A percentile compares a stretch with the other conserved stretches of the same genome.
phyloP scores from a whole-genome alignment of 1,140 invertebrate species.

The Oscheius sp. region DNA sequence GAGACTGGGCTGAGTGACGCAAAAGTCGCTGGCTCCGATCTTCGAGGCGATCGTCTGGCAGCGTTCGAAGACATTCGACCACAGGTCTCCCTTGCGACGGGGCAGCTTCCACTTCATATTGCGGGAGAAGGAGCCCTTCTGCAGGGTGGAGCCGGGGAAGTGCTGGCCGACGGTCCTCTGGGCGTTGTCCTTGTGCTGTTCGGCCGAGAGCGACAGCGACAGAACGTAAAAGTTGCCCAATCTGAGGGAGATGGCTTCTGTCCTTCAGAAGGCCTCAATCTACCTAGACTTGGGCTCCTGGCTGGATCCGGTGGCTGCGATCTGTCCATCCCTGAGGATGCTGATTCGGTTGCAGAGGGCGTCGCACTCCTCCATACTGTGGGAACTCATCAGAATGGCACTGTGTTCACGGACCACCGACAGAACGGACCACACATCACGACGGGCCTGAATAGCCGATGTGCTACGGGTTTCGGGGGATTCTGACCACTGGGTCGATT shows the following conservation, averaged over 20 bases:
- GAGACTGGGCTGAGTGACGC: too few relatives aligned
- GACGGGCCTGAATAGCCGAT: conserved; percentile 59
- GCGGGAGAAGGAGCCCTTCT: neutral
- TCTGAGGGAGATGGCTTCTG: too few relatives aligned
- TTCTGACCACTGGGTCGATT: conserved; percentile 63
- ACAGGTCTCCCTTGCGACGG: neutral
- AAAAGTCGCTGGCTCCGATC: too few relatives aligned
- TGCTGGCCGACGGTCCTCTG: neutral
- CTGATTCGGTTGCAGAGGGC: conserved; percentile 47
- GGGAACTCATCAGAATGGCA: conserved; percentile 50
- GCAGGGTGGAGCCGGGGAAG: neutral
- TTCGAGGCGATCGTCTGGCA: too few relatives aligned
- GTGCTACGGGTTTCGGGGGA: neutral
- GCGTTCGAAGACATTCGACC: neutral
- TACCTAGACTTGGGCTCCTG: conserved; percentile 39
- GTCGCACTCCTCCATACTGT: conserved; percentile 58
- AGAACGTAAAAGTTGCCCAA: neutral
- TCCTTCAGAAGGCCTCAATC: neutral
- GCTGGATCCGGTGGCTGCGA: conserved; percentile 33
- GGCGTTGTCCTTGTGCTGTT: neutral
- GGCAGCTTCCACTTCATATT: neutral
- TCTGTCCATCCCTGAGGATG: conserved; percentile 61
- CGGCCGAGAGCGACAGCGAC: neutral
- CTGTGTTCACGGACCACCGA: conserved; percentile 27
- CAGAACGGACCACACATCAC: conserved; percentile 65